Evolutionary conservation across 35 echinoderm and acorn worm genomes (phyloP), one percentile per base, ranked within the genome.

Genomic region (Heliocidaris erythrogramma): DNA sequence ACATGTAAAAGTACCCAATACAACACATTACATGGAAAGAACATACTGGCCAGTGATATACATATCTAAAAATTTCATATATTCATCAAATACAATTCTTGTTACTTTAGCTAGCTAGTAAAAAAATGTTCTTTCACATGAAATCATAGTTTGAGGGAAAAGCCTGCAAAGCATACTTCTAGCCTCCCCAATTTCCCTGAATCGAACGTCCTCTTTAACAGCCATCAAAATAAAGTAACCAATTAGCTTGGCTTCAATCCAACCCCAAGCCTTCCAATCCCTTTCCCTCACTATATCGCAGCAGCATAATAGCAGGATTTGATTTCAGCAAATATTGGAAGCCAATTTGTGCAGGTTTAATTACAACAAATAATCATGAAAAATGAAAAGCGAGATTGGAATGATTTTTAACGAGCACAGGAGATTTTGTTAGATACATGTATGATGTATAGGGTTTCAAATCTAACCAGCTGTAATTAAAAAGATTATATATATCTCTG

Each of bases 341-440:
- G 65, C 65, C 27, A 27, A 78, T n/a, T 78, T n/a, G 65, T 78
- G 65, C 65, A 78, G 65, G 65, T 78, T 78, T 78, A 78, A 78
- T 78, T 78, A 78, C 65, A 78, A 78, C 21, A 78, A 78, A 78
- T 7, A 78, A 78, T 78, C 17, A 78, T 5, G 65, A 78, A 78
- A 78, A 78, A 27, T 9, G 18, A 42, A 78, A 78, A 78, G 18
- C 18, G 65, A 78, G 21, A 78, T 78, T 78, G 18, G 21, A 78
- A 78, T 69, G 65, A 78, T 78, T 78, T 78, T n/a, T 27, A 69
- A n/a, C 8, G 27, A 78, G 18, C 65, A n/a, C 3, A 78, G 65
- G 6, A 78, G 65, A 78, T n/a, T 78, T n/a, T 78, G 27, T n/a
- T 27, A n/a, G 65, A 78, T 78, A 69, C 7, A 69, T 2, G 60